phyloP scores from a whole-genome alignment of 2,888 invertebrate genomes.

The Pammene fasciana region DNA sequence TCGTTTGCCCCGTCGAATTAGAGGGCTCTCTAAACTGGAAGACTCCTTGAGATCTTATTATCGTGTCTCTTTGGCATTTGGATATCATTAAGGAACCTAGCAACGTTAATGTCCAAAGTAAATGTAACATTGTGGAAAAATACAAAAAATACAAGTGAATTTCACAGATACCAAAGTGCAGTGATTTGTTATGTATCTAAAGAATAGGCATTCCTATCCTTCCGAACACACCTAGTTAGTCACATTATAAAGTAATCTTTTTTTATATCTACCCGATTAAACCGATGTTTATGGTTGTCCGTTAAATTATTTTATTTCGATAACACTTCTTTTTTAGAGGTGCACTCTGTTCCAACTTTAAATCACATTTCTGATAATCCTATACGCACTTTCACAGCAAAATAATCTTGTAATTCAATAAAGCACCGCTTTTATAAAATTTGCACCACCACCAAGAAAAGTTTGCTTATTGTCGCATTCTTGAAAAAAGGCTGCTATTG shows the following conservation, averaged over 20 bases:
- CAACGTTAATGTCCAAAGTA: conserved; percentile 11
- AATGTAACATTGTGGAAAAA: neutral
- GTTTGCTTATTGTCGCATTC: conserved; percentile 9
- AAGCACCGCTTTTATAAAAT: conserved; percentile 36
- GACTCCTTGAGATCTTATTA: conserved; percentile 32
- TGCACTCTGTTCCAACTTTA: conserved; percentile 1
- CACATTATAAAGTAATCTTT: no score
- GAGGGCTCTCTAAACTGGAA: conserved; percentile 33
- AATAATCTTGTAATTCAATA: conserved; percentile 16
- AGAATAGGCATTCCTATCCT: no score
- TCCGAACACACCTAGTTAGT: no score
- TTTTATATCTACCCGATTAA: no score
- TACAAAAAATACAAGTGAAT: no score
- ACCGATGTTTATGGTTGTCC: neutral
- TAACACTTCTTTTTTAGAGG: neutral
- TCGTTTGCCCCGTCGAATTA: conserved; percentile 27
- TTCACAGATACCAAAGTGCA: no score
- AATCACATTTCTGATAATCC: neutral
- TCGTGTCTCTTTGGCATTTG: conserved; percentile 29
- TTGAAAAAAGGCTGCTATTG: conserved; percentile 13
- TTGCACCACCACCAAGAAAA: conserved; percentile 29
- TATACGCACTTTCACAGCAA: conserved; percentile 22
- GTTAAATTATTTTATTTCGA: neutral
- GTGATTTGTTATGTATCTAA: no score
- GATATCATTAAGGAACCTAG: conserved; percentile 17